Conservation (phyloP, 2,888 invertebrate species). For the Drosophila monieri region DNA sequence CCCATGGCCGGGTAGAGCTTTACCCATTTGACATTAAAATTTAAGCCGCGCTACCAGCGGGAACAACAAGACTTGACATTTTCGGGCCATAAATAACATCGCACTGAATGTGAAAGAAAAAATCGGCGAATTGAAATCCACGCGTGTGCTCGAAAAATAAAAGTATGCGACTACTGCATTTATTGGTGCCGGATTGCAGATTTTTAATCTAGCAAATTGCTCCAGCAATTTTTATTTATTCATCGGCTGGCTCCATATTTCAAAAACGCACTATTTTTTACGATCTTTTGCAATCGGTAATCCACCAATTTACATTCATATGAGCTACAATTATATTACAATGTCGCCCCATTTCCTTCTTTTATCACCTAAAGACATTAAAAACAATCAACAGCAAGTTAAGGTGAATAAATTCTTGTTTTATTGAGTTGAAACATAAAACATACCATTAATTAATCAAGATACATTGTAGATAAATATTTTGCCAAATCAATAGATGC, state of each 20-base stretch:
- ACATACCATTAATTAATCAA: conserved; percentile 2
- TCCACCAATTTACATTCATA: conserved; percentile 2
- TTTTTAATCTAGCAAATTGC: conserved; percentile 29
- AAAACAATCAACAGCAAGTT: neutral
- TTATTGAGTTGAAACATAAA: neutral
- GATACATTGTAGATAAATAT: conserved; percentile 3
- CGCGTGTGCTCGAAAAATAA: conserved; percentile 11
- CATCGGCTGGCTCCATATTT: conserved; percentile 4
- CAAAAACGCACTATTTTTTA: conserved; percentile 19
- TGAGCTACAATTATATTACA: neutral
- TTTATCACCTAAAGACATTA: neutral
- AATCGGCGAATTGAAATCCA: conserved; percentile 21
- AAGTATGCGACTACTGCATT: neutral
- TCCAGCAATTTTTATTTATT: conserved; percentile 8
- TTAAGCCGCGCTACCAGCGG: conserved; percentile 22
- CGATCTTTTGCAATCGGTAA: conserved; percentile 6
- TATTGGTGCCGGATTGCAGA: conserved; percentile 6
- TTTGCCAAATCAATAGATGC: neutral
- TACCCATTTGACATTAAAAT: conserved; percentile 34
- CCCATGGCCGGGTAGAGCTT: conserved; percentile 5
- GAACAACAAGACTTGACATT: conserved; percentile 40
- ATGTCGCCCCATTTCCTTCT: neutral
- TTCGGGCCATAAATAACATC: conserved; percentile 37
- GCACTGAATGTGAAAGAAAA: conserved; percentile 19
- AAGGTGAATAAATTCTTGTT: neutral